Base-by-base conservation (phyloP, 2,113 vertebrate species). In the Osmerus eperlanus region DNA sequence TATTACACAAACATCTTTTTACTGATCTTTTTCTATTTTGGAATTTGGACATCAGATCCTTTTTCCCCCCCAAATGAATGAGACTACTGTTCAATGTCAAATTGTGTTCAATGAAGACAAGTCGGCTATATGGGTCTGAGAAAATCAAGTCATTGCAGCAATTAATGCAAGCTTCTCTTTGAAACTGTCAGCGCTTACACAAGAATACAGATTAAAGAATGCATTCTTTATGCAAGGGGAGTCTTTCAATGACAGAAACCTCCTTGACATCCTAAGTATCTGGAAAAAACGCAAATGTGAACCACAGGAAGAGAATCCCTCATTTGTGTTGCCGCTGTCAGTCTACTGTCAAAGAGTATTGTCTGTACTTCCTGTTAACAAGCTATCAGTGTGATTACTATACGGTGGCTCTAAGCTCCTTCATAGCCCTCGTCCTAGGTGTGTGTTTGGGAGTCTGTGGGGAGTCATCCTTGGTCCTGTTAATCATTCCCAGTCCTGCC, bases 331-430 rank as follows among this genome's bases (percentile, higher is more conserved):
- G 83, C 85, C 76, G 78, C 83, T 85, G 84, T 88, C 86, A 87
- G 82, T 88, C 88, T 89, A 71, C 66, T 76, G 78, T 73, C 78
- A 65, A 73, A 82, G 51, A 78, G 81, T 86, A 85, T 79, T 78
- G 85, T 84, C 84, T 88, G 77, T 28, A 74, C 85, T 90, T 90
- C 89, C 89, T 89, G 88, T 89, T 89, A 88, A 88, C 88, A 85
- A 88, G 89, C 82, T 78, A 75, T 87, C 64, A 15, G 19, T 8
- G 19, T 23, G 64, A 65, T 19, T 84, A 86, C 85, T 87, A 36
- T 13, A 90, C 84, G 84, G 79, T 90, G 87, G 87, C 85, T 82
- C 28, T 14, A 36, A 36, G 32, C 15, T 64, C 16, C 3, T 18
- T 28, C 23, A 29, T 9, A 8, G 23, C 62, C 77, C 75, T 82